A percentile compares a stretch with the other conserved stretches of the same genome.
phyloP scores from a whole-genome alignment of 2,113 vertebrate species.

The Calyptomena viridis region DNA sequence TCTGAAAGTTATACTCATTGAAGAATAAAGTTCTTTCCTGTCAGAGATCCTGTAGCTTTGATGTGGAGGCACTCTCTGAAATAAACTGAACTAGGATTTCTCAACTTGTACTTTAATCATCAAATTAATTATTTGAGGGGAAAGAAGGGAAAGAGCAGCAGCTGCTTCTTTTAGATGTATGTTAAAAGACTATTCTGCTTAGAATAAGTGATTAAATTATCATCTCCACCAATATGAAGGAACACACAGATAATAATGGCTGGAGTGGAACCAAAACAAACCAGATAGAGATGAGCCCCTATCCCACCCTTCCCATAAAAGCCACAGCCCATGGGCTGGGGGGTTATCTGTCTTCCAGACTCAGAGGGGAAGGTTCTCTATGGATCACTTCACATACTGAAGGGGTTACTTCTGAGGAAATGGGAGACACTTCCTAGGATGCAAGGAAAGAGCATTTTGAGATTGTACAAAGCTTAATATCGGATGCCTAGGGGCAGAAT shows the following conservation, averaged over 20 bases:
- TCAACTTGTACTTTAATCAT: neutral
- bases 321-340: rapidly evolving
- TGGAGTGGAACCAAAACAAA: neutral
- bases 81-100: neutral
- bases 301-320: neutral
- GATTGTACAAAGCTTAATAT: neutral
- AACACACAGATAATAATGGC: neutral
- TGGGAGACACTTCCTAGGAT: neutral
- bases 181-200: neutral
- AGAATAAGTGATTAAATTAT: neutral
- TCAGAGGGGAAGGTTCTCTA: neutral
- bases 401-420: neutral
- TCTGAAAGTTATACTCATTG: neutral
- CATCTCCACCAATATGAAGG: neutral
- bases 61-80: neutral
- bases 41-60: neutral
- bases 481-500: neutral
- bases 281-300: neutral
- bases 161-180: neutral
- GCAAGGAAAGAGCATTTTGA: neutral
- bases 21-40: neutral
- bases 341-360: neutral
- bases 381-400: neutral
- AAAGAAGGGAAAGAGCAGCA: neutral
- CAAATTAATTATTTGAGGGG: neutral